These are phyloP conservation scores for Drosophila yakuba DNA, from an alignment of 1,140 invertebrate species.

Conservation along the genomic window DNA sequence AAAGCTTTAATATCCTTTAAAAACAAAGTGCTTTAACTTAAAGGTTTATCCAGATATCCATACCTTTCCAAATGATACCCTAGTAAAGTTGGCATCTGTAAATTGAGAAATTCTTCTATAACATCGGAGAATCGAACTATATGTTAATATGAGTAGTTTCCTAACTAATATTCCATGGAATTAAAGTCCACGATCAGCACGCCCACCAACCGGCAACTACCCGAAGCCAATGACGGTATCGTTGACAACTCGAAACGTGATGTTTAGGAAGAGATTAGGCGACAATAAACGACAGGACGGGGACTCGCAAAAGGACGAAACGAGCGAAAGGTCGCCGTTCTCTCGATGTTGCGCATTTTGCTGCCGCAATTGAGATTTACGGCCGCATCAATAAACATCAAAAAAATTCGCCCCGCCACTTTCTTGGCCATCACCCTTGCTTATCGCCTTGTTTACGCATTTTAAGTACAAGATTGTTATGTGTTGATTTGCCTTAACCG, in stretches of 20 bases:
- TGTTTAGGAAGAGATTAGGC: slow-evolving; percentile 70
- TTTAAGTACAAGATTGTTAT: slow-evolving; percentile 84
- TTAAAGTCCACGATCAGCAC: not conserved
- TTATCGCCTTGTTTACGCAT: slow-evolving; percentile 83
- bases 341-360: slow-evolving; percentile 28
- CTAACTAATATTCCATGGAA: not conserved
- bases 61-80: not conserved
- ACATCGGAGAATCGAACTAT: too few species aligned
- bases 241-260: slow-evolving; percentile 52
- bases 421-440: slow-evolving; percentile 47
- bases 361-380: slow-evolving; percentile 75
- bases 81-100: too few species aligned
- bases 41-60: too few species aligned
- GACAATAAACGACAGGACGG: slow-evolving; percentile 50
- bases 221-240: slow-evolving; percentile 25
- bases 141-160: too few species aligned
- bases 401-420: slow-evolving; percentile 33
- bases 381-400: slow-evolving; percentile 77
- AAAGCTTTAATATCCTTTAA: too few species aligned
- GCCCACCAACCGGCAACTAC: not conserved
- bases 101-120: too few species aligned
- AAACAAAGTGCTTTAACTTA: too few species aligned
- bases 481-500: slow-evolving; percentile 81
- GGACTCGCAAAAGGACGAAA: slow-evolving; percentile 14
- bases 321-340: slow-evolving; percentile 22